phyloP scores from a whole-genome alignment of 2,888 invertebrate species.

The Odontothrips loti region DNA sequence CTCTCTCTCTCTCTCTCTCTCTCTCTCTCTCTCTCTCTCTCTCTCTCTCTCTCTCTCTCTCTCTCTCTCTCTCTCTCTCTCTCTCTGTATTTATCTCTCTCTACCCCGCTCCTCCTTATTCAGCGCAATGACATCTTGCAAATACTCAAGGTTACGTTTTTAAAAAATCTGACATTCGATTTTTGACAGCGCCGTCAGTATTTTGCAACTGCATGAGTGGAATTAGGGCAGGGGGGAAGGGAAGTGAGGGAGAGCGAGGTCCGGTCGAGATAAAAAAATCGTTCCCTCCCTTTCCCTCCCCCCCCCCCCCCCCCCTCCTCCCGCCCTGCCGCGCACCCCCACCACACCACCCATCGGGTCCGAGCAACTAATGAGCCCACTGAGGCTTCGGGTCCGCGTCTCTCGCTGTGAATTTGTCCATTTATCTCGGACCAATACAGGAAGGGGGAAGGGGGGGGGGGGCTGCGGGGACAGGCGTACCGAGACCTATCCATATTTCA shows the following conservation, averaged over 20 bases:
- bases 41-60: too few relatives aligned
- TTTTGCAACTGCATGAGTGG: too few relatives aligned
- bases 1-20: too few relatives aligned
- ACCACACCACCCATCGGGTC: not conserved
- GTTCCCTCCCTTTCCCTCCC: not conserved
- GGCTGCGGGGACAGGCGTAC: not conserved
- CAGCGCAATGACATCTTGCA: too few relatives aligned
- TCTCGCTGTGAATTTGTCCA: constrained; percentile 11
- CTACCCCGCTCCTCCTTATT: too few relatives aligned
- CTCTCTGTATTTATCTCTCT: too few relatives aligned
- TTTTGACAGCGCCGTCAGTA: too few relatives aligned
- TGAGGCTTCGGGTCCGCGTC: not conserved
- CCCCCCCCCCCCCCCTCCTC: not conserved
- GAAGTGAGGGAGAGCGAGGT: not conserved
- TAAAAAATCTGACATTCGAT: too few relatives aligned
- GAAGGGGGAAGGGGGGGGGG: not conserved
- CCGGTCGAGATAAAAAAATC: not conserved
- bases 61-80: too few relatives aligned
- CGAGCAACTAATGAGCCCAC: not conserved
- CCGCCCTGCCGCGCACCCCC: not conserved
- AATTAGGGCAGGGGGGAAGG: too few relatives aligned
- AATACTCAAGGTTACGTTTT: too few relatives aligned
- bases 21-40: too few relatives aligned
- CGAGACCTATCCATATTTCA: not conserved
- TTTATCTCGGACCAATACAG: not conserved